Evolutionary conservation across 2,888 invertebrate species (phyloP).

Genomic region (Laothoe populi): DNA sequence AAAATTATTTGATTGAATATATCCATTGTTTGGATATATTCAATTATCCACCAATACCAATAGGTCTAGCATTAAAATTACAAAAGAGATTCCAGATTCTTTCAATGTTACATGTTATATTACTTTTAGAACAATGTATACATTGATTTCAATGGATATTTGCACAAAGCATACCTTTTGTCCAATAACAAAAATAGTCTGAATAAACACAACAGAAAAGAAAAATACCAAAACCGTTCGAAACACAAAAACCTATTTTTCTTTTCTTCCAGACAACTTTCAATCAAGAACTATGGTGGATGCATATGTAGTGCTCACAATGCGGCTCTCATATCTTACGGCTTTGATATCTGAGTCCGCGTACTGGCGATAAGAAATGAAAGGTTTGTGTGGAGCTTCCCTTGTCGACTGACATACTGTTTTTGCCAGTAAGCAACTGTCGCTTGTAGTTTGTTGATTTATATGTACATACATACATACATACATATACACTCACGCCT

Average conservation of each 20-base stretch:
- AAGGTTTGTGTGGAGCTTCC: constrained; percentile 54
- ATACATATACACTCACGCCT: too few species aligned
- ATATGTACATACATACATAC: too few species aligned
- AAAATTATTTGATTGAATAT: too few species aligned
- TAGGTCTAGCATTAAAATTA: too few species aligned
- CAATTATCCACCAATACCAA: too few species aligned
- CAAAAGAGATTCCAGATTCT: too few species aligned
- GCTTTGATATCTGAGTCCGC: constrained; percentile 56
- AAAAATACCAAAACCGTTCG: not conserved
- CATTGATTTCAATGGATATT: too few species aligned
- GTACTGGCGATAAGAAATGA: constrained; percentile 72
- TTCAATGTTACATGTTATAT: too few species aligned
- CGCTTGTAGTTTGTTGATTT: too few species aligned
- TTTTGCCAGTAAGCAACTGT: constrained; percentile 7
- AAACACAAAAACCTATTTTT: constrained; percentile 18
- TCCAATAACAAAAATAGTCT: not conserved
- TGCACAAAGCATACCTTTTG: not conserved
- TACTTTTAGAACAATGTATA: too few species aligned
- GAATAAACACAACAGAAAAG: not conserved
- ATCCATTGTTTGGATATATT: too few species aligned
- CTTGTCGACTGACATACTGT: constrained; percentile 46
- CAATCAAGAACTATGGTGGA: constrained; percentile 3
- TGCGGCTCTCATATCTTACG: constrained; percentile 31
- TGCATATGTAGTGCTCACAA: constrained; percentile 15
- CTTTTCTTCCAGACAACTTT: constrained; percentile 17